Conservation (phyloP, 2,797 vertebrate genomes). For the Arnoldichthys spilopterus region DNA sequence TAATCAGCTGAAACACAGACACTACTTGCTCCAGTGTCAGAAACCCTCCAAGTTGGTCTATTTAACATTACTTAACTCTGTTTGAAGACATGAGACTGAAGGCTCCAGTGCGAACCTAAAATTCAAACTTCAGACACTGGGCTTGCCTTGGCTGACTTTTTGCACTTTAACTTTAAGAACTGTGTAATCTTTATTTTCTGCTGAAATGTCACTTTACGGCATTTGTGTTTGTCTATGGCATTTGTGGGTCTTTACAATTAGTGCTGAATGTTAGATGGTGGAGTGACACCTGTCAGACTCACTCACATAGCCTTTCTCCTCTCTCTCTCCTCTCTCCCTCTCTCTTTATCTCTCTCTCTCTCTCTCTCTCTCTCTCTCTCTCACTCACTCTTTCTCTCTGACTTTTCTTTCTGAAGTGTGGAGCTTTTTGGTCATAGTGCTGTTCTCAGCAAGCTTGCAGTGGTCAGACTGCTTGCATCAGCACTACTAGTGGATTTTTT, state of each 20-base stretch:
- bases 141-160: not conserved
- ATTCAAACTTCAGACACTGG: not conserved
- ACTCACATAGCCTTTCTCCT: slow-evolving; percentile 49
- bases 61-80: too few relatives aligned
- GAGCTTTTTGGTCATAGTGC: slow-evolving; percentile 76
- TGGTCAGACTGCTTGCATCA: slow-evolving; percentile 79
- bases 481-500: slow-evolving; percentile 70
- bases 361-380: slow-evolving; percentile 56
- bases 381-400: slow-evolving; percentile 35
- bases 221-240: slow-evolving; percentile 9
- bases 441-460: slow-evolving; percentile 78
- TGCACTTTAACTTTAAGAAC: not conserved
- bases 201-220: not conserved
- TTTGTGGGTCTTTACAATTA: not conserved
- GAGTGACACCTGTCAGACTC: slow-evolving; percentile 71
- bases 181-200: not conserved
- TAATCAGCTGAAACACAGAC: too few relatives aligned
- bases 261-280: slow-evolving; percentile 44
- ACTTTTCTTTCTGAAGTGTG: slow-evolving; percentile 63
- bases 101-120: not conserved
- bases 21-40: too few relatives aligned
- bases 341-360: slow-evolving; percentile 38
- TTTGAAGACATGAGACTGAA: too few relatives aligned
- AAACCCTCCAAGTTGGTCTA: too few relatives aligned
- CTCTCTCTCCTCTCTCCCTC: slow-evolving; percentile 52